These are phyloP conservation scores for Gastracanthus pulcherrimus DNA, from an alignment of 2,888 invertebrate species.

Conservation along the genomic window DNA sequence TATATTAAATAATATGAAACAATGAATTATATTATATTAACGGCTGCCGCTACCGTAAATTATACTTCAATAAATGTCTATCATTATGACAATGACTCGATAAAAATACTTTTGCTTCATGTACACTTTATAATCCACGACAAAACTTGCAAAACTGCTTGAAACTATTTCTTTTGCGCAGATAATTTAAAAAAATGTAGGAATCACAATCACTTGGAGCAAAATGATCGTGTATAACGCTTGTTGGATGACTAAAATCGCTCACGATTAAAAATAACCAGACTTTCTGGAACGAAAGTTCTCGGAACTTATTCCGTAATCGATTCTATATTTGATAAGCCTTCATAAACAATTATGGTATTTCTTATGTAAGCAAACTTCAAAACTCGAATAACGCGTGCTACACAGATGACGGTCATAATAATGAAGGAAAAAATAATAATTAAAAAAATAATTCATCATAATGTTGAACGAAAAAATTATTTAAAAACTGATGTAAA, in stretches of 20 bases:
- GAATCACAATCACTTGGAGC: neutral
- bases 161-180: neutral
- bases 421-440: too few species aligned
- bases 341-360: conserved; percentile 18
- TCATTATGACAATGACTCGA: too few species aligned
- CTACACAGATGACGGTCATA: too few species aligned
- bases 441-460: too few species aligned
- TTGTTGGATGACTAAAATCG: neutral
- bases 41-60: too few species aligned
- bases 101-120: too few species aligned
- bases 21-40: neutral
- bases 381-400: neutral
- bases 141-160: neutral
- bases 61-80: too few species aligned
- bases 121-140: neutral
- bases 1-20: neutral
- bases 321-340: conserved; percentile 35
- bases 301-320: conserved; percentile 14
- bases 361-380: neutral
- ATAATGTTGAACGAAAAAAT: neutral
- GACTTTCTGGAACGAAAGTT: conserved; percentile 17
- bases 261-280: conserved; percentile 34
- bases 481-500: too few species aligned
- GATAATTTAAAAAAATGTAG: too few species aligned
- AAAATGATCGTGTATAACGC: neutral